Conservation (phyloP, 2,113 vertebrate species). For the Athene cunicularia region DNA sequence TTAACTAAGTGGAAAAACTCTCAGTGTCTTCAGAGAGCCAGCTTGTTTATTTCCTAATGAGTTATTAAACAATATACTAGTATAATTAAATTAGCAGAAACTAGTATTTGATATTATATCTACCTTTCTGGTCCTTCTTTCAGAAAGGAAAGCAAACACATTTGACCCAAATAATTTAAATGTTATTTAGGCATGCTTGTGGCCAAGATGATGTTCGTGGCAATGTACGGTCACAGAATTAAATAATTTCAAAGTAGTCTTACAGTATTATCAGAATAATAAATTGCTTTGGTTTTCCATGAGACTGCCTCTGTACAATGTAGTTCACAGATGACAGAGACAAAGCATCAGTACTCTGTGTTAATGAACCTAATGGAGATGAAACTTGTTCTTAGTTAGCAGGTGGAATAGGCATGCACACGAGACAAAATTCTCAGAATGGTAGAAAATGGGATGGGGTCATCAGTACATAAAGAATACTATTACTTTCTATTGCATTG, state of each 20-base stretch:
- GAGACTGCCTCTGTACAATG: background rate
- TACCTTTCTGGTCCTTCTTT: background rate
- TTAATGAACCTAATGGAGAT: background rate
- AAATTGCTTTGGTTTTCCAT: background rate
- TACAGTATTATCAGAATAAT: background rate
- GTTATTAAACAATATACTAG: background rate
- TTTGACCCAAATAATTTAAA: background rate
- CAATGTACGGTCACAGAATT: background rate
- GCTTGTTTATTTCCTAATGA: background rate
- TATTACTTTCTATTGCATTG: background rate
- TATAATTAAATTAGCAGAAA: background rate
- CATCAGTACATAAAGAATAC: background rate
- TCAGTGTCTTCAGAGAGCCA: background rate
- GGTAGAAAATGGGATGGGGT: background rate
- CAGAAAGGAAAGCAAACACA: background rate
- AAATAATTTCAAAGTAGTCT: background rate
- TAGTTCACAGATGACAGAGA: background rate
- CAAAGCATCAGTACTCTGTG: background rate
- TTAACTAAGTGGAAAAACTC: background rate
- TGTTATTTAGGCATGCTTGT: background rate
- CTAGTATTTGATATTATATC: background rate
- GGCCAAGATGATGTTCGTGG: background rate
- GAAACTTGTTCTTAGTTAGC: background rate
- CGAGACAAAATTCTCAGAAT: background rate
- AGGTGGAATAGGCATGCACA: background rate